Conservation (phyloP, 2,113 vertebrate genomes). For the Physeter macrocephalus region DNA sequence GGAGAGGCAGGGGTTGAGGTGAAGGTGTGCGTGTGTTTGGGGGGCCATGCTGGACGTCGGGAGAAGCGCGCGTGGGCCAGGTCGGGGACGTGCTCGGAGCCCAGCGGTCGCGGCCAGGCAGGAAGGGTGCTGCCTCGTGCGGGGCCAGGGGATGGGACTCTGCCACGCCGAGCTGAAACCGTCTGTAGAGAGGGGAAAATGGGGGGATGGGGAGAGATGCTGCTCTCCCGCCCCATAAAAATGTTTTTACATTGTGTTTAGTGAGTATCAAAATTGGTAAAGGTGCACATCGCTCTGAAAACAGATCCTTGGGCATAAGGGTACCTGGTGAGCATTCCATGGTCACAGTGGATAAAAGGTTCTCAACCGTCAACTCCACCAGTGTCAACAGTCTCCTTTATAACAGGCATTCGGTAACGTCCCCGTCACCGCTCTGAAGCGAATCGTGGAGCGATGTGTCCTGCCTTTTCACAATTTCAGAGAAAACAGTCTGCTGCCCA, state of each 20-base stretch:
- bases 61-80: neutral
- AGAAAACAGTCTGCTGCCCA: neutral
- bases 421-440: too few species aligned
- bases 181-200: fast-evolving
- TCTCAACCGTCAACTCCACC: fast-evolving
- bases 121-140: neutral
- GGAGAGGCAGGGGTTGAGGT: too few species aligned
- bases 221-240: neutral
- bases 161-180: neutral
- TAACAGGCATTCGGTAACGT: fast-evolving
- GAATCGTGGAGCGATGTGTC: fast-evolving
- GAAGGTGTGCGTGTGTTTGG: neutral
- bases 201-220: neutral
- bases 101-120: fast-evolving
- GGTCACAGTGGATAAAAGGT: too few species aligned
- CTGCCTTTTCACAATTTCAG: neutral
- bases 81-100: fast-evolving
- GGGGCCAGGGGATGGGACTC: too few species aligned
- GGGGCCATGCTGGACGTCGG: neutral
- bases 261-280: neutral
- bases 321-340: neutral
- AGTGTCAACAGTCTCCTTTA: too few species aligned
- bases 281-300: neutral
- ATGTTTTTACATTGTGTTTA: neutral
- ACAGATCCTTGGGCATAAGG: neutral